Percentiles rank a stretch among this genome's conserved stretches.
Conservation (phyloP, 2,797 vertebrate species). For the Discoglossus pictus region DNA sequence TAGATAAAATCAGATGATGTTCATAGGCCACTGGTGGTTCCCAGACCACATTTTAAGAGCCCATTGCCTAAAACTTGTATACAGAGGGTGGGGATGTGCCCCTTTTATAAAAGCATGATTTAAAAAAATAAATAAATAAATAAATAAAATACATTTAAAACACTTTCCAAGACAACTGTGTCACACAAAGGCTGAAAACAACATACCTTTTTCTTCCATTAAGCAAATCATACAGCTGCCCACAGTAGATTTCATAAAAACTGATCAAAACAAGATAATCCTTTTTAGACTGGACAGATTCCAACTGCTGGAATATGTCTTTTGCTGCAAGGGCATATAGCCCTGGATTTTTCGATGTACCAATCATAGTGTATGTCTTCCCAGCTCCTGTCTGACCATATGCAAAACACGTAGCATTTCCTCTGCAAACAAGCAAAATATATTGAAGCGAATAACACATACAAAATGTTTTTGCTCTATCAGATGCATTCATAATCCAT, state of each 20-base stretch:
- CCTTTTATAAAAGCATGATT: no score
- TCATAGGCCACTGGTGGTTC: no score
- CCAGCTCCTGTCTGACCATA: slow-evolving; percentile 92
- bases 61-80: no score
- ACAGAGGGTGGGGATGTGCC: no score
- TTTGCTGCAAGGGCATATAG: slow-evolving; percentile 82
- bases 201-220: slow-evolving; percentile 84
- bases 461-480: no score
- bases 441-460: no score
- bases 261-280: slow-evolving; percentile 79
- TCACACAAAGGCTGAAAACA: not conserved
- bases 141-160: no score
- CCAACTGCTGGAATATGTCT: slow-evolving; percentile 83
- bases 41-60: no score
- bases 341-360: slow-evolving; percentile 76
- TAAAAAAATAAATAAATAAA: no score
- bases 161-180: no score
- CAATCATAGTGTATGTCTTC: slow-evolving; percentile 93
- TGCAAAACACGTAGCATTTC: slow-evolving; percentile 88
- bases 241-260: slow-evolving; percentile 94
- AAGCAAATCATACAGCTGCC: slow-evolving; percentile 88
- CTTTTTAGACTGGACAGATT: slow-evolving; percentile 59
- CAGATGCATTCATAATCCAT: no score
- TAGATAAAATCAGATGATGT: no score
- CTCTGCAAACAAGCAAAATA: slow-evolving; percentile 64